Percentiles rank a stretch among this genome's conserved stretches.
These are phyloP conservation scores for Odontomachus brunneus DNA, from an alignment of 1,140 invertebrate genomes.

Conservation along the genomic window DNA sequence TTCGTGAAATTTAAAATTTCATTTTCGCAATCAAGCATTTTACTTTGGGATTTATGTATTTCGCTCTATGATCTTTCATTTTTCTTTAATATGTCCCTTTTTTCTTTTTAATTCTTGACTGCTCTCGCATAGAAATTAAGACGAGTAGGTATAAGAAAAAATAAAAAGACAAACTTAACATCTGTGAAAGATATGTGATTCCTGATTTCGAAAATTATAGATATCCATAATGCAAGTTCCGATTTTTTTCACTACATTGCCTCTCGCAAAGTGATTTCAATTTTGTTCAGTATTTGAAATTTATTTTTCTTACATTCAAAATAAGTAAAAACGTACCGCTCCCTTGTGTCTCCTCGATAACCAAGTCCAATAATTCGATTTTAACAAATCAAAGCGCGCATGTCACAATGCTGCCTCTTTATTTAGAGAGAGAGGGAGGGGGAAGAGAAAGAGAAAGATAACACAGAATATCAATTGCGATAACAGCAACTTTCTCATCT, in stretches of 20 bases:
- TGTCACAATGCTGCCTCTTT: not conserved
- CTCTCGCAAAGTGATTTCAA: not conserved
- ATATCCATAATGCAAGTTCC: not conserved
- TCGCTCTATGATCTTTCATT: too few relatives aligned
- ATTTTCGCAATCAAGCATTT: too few relatives aligned
- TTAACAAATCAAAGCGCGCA: not conserved
- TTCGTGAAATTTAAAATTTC: too few relatives aligned
- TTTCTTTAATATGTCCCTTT: too few relatives aligned
- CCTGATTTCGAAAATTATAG: not conserved
- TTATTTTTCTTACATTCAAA: not conserved
- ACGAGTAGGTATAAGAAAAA: not conserved
- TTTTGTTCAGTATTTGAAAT: constrained; percentile 14
- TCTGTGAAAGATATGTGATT: not conserved
- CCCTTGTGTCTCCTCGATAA: constrained; percentile 23
- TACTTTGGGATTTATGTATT: too few relatives aligned
- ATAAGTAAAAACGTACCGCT: constrained; percentile 28
- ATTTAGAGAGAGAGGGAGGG: not conserved
- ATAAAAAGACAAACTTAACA: not conserved
- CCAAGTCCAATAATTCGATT: constrained; percentile 34
- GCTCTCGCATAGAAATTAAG: not conserved
- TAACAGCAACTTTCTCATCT: constrained; percentile 13
- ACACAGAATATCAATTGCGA: constrained; percentile 33
- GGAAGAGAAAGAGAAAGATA: constrained; percentile 14
- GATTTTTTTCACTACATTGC: not conserved
- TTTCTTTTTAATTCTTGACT: too few relatives aligned